phyloP scores from a whole-genome alignment of 1,140 invertebrate genomes.

The Drosophila punjabiensis region DNA sequence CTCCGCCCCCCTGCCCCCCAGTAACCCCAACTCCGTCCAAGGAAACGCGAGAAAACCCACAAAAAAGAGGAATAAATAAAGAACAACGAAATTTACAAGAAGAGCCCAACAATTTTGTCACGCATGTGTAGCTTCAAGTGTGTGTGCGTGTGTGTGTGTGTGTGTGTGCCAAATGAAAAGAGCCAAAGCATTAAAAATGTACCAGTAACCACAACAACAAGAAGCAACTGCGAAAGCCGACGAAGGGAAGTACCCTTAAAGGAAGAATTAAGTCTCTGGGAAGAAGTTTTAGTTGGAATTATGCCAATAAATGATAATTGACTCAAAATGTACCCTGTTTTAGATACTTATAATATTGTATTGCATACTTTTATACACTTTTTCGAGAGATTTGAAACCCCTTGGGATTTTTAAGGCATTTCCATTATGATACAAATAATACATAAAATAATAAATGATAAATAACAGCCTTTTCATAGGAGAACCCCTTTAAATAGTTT shows the following conservation, averaged over 20 bases:
- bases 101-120: constrained; percentile 50
- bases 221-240: not conserved
- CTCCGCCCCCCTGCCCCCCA: constrained; percentile 2
- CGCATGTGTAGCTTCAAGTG: constrained; percentile 41
- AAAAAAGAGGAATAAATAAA: constrained; percentile 16
- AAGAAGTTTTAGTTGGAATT: not conserved
- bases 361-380: not conserved
- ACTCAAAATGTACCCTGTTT: not conserved
- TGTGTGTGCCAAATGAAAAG: constrained; percentile 43
- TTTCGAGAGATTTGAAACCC: not conserved
- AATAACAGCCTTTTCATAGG: too few species aligned
- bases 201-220: constrained; percentile 47
- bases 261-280: not conserved
- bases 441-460: too few species aligned
- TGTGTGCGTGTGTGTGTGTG: constrained; percentile 18
- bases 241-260: not conserved
- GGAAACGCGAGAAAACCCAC: constrained; percentile 24
- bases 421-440: not conserved
- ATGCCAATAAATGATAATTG: not conserved
- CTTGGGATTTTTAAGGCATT: not conserved
- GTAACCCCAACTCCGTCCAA: not conserved
- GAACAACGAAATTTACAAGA: constrained; percentile 39
- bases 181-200: constrained; percentile 44
- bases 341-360: not conserved
- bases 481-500: too few species aligned